These are phyloP conservation scores for Stegostoma tigrinum DNA, from an alignment of 2,113 vertebrate genomes.

Conservation along the genomic window DNA sequence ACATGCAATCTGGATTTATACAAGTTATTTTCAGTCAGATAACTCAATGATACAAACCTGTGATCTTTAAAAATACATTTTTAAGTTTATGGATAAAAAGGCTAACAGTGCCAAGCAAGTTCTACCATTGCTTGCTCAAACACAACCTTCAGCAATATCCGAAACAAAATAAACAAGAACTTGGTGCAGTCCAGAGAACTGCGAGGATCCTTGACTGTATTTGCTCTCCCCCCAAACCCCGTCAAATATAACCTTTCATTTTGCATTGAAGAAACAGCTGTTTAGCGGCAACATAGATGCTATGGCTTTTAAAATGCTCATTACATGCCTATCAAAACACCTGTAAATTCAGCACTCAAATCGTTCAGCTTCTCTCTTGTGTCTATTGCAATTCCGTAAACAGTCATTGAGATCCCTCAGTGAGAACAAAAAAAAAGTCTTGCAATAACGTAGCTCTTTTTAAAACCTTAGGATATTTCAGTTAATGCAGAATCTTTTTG, in stretches of 20 bases:
- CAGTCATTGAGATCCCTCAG: not conserved
- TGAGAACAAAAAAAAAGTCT: not conserved
- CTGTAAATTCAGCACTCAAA: not conserved
- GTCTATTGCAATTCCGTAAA: not conserved
- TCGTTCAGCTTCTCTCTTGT: not conserved
- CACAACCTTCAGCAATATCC: not conserved
- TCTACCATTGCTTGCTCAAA: not conserved
- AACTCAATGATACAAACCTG: not conserved
- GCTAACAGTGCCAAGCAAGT: not conserved
- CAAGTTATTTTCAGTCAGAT: not conserved
- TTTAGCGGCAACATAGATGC: not conserved
- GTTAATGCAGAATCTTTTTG: not conserved
- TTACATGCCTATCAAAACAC: not conserved
- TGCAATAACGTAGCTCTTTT: not conserved
- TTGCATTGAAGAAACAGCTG: not conserved
- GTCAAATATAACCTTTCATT: not conserved
- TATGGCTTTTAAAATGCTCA: not conserved
- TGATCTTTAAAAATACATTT: not conserved
- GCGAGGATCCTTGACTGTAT: not conserved
- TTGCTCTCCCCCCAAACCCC: not conserved
- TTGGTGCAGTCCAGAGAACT: not conserved
- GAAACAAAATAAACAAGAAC: not conserved
- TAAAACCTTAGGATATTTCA: not conserved
- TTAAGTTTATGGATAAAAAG: not conserved
- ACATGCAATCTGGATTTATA: not conserved